Base-by-base conservation (phyloP, 2,797 vertebrate genomes). In the Cryptoblepharus egeriae region DNA sequence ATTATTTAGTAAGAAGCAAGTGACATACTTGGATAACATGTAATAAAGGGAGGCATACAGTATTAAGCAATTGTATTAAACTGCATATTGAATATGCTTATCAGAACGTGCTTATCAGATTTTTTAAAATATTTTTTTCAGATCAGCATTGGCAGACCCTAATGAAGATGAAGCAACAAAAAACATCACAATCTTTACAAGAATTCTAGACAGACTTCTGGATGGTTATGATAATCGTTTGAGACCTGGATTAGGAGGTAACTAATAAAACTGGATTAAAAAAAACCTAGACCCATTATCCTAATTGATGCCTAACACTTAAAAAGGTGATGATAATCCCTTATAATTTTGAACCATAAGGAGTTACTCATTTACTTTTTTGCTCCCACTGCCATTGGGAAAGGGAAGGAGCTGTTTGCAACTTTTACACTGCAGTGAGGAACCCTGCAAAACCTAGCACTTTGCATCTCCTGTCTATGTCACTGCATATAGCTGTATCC, bases 221-320 rank as follows among this genome's bases (percentile, higher is more conserved):
- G 98, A 99, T 92, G 98, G 98, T 87, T 99, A 99, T 72, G 98
- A 99, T 95, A 99, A 99, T 95, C 98, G 98, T 49, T 97, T 99
- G 83, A 97, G 98, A 93, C 98, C 98, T 86, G 98, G 98, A 93
- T 96, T 99, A 71, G 98, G 98, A 96, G 98, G 98, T 99, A 96
- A 97, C 82, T 82, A 85, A 88, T 90, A 87, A 84, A 86, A 75
- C 67, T 76, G 85, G 35, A 81, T 89, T 91, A 0, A 83, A 86
- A 89, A 82, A 77, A 65, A 67, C 26, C 57, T 45, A 2, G 2
- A 10, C 8, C 69, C 32, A 22, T 13, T 39, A 58, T 22, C 22
- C 32, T 58, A 39, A 49, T 30, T 74, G 32, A 60, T 77, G 84
- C 89, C 79, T 84, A 76, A 82, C 81, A 85, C 58, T 71, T 81